Percentiles rank a stretch among this genome's conserved stretches.
Conservation (phyloP, 2,797 vertebrate genomes). For the Alauda arvensis region DNA sequence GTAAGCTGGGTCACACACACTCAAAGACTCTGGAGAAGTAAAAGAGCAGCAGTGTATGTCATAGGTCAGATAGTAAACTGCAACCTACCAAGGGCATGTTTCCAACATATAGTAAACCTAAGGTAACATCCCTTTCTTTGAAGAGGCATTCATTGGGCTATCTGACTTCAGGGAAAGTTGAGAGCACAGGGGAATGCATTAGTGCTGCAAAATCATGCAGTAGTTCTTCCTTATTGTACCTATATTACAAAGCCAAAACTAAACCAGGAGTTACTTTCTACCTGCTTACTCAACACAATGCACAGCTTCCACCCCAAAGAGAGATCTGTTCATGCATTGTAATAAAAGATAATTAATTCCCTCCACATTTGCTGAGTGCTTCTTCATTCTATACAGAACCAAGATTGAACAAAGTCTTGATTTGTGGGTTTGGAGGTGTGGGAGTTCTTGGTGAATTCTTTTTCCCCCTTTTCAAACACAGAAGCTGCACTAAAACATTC, state of each 20-base stretch:
- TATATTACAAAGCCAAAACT: not conserved
- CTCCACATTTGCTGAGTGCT: not conserved
- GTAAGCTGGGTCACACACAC: not conserved
- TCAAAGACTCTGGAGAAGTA: not conserved
- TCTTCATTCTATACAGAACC: not conserved
- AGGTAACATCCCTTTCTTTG: not conserved
- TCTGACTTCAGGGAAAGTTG: not conserved
- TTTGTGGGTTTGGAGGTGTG: not conserved
- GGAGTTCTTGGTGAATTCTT: not conserved
- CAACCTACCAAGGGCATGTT: not conserved
- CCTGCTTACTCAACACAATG: not conserved
- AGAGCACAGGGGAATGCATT: not conserved
- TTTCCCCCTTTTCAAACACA: accelerated
- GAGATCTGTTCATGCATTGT: not conserved
- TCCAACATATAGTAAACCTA: accelerated
- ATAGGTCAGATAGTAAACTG: not conserved
- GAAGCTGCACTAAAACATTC: not conserved
- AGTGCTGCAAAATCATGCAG: not conserved
- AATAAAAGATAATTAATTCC: not conserved
- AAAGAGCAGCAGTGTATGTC: not conserved
- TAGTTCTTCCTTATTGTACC: not conserved
- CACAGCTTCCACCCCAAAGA: not conserved
- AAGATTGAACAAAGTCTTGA: not conserved
- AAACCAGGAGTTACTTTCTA: not conserved
- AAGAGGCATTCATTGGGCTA: not conserved